phyloP scores from a whole-genome alignment of 2,888 invertebrate species.

The Tetropium fuscum region DNA sequence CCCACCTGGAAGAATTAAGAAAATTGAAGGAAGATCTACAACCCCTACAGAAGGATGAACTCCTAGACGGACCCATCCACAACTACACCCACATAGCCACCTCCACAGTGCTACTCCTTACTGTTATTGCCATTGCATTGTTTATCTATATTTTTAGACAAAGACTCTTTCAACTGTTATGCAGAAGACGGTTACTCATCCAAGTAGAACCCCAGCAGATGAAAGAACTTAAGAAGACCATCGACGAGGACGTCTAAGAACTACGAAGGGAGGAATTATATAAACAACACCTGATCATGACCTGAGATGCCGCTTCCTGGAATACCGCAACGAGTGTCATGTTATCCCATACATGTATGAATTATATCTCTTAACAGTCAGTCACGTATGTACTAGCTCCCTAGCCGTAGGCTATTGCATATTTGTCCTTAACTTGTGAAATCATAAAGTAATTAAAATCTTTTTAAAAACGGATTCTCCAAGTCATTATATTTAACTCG shows the following conservation, averaged over 20 bases:
- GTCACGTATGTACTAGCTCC: too few species aligned
- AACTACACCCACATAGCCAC: background rate
- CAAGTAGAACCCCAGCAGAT: background rate
- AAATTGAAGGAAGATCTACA: background rate
- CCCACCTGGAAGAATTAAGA: background rate
- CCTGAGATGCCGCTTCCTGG: too few species aligned
- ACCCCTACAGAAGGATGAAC: background rate
- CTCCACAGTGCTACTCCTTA: background rate
- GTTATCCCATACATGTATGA: too few species aligned
- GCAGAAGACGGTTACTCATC: background rate
- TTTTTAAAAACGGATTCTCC: too few species aligned
- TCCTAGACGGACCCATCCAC: background rate
- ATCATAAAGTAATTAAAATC: too few species aligned
- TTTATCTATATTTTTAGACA: background rate
- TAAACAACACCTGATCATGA: too few species aligned
- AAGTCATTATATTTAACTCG: too few species aligned
- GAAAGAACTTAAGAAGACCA: background rate
- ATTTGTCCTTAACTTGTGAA: too few species aligned
- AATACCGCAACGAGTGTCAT: too few species aligned
- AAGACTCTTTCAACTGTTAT: background rate
- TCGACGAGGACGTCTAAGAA: constrained; percentile 1
- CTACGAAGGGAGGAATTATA: background rate
- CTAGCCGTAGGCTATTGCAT: too few species aligned
- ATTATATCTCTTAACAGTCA: too few species aligned
- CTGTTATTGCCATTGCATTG: background rate